A percentile compares a stretch with the other conserved stretches of the same genome.
Evolutionary conservation across 2,888 invertebrate species (phyloP).

Genomic region (Eilema caniola): DNA sequence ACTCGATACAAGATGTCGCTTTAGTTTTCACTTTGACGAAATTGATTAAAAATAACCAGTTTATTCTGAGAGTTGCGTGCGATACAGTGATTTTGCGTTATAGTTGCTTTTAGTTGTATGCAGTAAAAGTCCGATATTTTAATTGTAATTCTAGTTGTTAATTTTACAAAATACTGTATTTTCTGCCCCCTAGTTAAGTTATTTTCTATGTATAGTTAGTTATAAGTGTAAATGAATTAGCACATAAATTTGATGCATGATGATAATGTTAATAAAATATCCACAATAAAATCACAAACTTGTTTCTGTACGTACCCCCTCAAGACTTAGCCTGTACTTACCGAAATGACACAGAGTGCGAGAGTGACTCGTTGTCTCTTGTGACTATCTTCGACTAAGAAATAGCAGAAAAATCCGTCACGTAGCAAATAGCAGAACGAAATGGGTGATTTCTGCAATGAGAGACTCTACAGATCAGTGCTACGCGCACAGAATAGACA

Average conservation of each 20-base stretch:
- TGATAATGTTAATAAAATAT: slow-evolving; percentile 87
- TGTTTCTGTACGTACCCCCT: slow-evolving; percentile 56
- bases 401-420: background rate
- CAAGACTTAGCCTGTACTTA: background rate
- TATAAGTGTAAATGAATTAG: slow-evolving; percentile 86
- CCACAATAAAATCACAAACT: slow-evolving; percentile 82
- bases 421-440: background rate
- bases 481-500: too few relatives aligned
- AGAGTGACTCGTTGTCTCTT: background rate
- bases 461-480: background rate
- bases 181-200: slow-evolving; percentile 86
- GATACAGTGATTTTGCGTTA: slow-evolving; percentile 75
- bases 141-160: slow-evolving; percentile 80
- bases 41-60: slow-evolving; percentile 48
- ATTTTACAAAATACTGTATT: slow-evolving; percentile 85
- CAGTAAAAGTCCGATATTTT: slow-evolving; percentile 82
- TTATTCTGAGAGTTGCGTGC: slow-evolving; percentile 82
- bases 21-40: slow-evolving; percentile 56
- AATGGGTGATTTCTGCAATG: background rate
- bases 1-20: slow-evolving; percentile 62
- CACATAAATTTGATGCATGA: slow-evolving; percentile 87
- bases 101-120: slow-evolving; percentile 81
- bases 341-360: background rate
- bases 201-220: slow-evolving; percentile 87
- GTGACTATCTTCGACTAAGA: background rate